Evolutionary conservation across 2,113 vertebrate species (phyloP).

Genomic region (Mola mola): DNA sequence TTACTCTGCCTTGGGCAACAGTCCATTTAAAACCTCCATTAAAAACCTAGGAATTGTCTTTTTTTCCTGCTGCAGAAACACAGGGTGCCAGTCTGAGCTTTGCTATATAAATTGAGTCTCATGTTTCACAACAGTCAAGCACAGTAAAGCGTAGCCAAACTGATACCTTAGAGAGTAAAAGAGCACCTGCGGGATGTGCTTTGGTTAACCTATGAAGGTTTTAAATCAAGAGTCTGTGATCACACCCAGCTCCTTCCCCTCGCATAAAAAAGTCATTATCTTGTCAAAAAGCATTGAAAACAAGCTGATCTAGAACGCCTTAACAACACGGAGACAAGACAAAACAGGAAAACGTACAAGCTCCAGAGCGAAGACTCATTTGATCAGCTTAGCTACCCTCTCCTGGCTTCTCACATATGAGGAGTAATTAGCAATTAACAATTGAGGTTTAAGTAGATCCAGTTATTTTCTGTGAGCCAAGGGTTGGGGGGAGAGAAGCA

Average conservation of each 20-base stretch:
- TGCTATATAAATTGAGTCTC: constrained; percentile 59
- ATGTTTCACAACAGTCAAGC: constrained; percentile 52
- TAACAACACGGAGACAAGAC: constrained; percentile 38
- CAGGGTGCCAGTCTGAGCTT: constrained; percentile 37
- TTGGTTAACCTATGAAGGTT: constrained; percentile 73
- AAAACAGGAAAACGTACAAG: constrained; percentile 62
- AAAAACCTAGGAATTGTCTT: constrained; percentile 28
- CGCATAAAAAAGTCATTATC: too few species aligned
- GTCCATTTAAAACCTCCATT: constrained; percentile 41
- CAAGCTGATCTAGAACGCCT: constrained; percentile 58
- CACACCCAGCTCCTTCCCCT: too few species aligned
- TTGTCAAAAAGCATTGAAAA: constrained; percentile 63
- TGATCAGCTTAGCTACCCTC: constrained; percentile 78
- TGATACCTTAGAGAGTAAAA: constrained; percentile 38
- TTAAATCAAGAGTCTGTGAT: constrained; percentile 72
- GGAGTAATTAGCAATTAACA: constrained; percentile 82
- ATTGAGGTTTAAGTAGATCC: constrained; percentile 73
- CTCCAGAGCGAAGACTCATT: constrained; percentile 60
- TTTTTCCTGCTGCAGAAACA: constrained; percentile 26
- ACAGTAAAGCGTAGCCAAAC: constrained; percentile 56
- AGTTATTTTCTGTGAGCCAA: constrained; percentile 65
- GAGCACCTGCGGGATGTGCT: constrained; percentile 73
- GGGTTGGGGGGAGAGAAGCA: constrained; percentile 17
- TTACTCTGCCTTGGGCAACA: constrained; percentile 28
- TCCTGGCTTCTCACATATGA: constrained; percentile 69